A percentile compares a stretch with the other conserved stretches of the same genome.
Evolutionary conservation across 2,113 vertebrate genomes (phyloP).

Genomic region (Blennius ocellaris): DNA sequence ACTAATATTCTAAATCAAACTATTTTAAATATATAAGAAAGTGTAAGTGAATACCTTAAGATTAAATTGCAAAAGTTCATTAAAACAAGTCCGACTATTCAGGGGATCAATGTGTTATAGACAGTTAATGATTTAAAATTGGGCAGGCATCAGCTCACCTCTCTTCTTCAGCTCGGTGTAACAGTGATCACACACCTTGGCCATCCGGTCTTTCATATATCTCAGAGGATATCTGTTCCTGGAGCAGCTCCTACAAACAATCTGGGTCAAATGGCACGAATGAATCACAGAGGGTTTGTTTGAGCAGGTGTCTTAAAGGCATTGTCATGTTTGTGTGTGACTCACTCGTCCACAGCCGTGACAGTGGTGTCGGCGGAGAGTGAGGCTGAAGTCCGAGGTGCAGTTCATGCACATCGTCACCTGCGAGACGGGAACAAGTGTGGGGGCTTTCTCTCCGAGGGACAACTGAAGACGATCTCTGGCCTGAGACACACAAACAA

Average conservation of each 20-base stretch:
- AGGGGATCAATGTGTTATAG: too few relatives aligned
- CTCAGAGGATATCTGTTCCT: slow-evolving; percentile 95
- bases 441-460: slow-evolving; percentile 92
- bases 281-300: neutral
- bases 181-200: slow-evolving; percentile 97
- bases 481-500: slow-evolving; percentile 75
- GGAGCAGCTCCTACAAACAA: slow-evolving; percentile 95
- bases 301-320: neutral
- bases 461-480: slow-evolving; percentile 87
- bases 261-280: slow-evolving; percentile 79
- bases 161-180: slow-evolving; percentile 90
- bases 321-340: neutral
- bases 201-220: slow-evolving; percentile 94
- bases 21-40: too few relatives aligned
- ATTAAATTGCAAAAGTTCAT: too few relatives aligned
- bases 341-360: slow-evolving; percentile 96
- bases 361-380: slow-evolving; percentile 93
- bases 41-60: too few relatives aligned
- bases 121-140: too few relatives aligned
- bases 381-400: slow-evolving; percentile 94
- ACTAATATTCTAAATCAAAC: too few relatives aligned
- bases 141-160: slow-evolving; percentile 74
- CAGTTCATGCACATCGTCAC: slow-evolving; percentile 99
- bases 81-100: too few relatives aligned
- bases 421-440: slow-evolving; percentile 91